Evolutionary conservation across 1,140 invertebrate species (phyloP).

Genomic region (Camponotus pennsylvanicus): DNA sequence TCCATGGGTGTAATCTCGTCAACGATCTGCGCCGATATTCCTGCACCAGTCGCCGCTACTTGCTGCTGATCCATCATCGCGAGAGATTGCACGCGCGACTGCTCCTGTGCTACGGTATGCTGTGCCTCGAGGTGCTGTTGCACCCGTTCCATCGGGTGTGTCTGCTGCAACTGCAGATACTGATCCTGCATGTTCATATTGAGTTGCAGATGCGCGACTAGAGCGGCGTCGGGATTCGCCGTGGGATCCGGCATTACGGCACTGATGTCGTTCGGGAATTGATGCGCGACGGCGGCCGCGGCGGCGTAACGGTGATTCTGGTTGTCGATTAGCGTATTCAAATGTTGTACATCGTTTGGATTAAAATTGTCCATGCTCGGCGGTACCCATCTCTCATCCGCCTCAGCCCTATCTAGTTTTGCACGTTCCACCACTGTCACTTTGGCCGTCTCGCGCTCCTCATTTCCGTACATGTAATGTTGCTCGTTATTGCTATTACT

Average conservation of each 20-base stretch:
- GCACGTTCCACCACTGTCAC: slow-evolving; percentile 82
- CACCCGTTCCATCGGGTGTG: slow-evolving; percentile 73
- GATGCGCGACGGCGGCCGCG: slow-evolving; percentile 67
- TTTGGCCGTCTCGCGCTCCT: slow-evolving; percentile 80
- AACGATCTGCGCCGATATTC: slow-evolving; percentile 72
- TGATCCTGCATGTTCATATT: slow-evolving; percentile 82
- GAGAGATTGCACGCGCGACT: slow-evolving; percentile 70
- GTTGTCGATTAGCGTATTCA: slow-evolving; percentile 83
- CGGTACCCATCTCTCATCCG: slow-evolving; percentile 90
- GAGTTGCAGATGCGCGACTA: slow-evolving; percentile 80
- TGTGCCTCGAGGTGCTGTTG: slow-evolving; percentile 78
- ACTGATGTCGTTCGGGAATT: slow-evolving; percentile 80
- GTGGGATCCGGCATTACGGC: slow-evolving; percentile 75
- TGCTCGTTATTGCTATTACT: slow-evolving; percentile 74
- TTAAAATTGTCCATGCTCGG: slow-evolving; percentile 86
- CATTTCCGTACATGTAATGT: slow-evolving; percentile 78
- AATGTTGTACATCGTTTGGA: slow-evolving; percentile 81
- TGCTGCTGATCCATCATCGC: slow-evolving; percentile 79
- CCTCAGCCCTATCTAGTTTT: slow-evolving; percentile 85
- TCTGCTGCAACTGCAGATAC: slow-evolving; percentile 78
- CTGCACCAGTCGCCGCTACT: slow-evolving; percentile 46
- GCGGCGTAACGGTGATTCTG: slow-evolving; percentile 83
- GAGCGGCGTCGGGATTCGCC: slow-evolving; percentile 72
- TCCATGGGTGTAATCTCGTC: slow-evolving; percentile 82
- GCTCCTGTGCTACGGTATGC: slow-evolving; percentile 65